These are phyloP conservation scores for Caenorhabditis virilis DNA, from an alignment of 2,888 invertebrate species.

Conservation along the genomic window DNA sequence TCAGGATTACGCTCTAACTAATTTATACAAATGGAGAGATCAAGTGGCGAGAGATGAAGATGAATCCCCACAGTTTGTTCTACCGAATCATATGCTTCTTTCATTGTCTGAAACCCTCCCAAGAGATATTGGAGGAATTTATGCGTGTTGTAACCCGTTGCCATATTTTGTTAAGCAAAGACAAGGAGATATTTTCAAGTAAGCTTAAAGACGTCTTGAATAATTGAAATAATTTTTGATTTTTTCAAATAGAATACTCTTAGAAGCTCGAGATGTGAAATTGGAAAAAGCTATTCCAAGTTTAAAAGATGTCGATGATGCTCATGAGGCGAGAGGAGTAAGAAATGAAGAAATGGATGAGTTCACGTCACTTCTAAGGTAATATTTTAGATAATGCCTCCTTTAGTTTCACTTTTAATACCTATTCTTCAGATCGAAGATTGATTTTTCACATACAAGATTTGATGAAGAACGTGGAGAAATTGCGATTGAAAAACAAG, in stretches of 20 bases:
- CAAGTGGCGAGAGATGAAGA: constrained; percentile 82
- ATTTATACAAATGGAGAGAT: constrained; percentile 88
- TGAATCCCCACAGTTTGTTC: constrained; percentile 87
- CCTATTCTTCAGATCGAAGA: constrained; percentile 16
- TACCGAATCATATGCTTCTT: constrained; percentile 94
- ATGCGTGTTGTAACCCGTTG: constrained; percentile 89
- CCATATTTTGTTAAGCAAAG: constrained; percentile 77
- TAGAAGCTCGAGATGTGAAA: constrained; percentile 50
- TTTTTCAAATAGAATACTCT: constrained; percentile 58
- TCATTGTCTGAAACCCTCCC: constrained; percentile 79
- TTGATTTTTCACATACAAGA: constrained; percentile 49
- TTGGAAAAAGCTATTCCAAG: constrained; percentile 43
- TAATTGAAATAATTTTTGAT: too few relatives aligned
- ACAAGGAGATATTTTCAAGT: constrained; percentile 52
- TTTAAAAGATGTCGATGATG: constrained; percentile 19
- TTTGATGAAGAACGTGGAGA: constrained; percentile 53
- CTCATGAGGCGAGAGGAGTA: constrained; percentile 24
- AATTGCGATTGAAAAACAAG: constrained; percentile 20
- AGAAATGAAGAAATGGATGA: constrained; percentile 32
- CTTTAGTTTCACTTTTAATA: not conserved
- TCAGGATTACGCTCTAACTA: constrained; percentile 76
- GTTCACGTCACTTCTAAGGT: constrained; percentile 33
- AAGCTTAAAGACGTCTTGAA: constrained; percentile 14
- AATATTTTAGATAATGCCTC: too few relatives aligned
- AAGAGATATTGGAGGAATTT: constrained; percentile 76